Conservation (phyloP, 2,888 invertebrate species). For the Agrochola macilenta region DNA sequence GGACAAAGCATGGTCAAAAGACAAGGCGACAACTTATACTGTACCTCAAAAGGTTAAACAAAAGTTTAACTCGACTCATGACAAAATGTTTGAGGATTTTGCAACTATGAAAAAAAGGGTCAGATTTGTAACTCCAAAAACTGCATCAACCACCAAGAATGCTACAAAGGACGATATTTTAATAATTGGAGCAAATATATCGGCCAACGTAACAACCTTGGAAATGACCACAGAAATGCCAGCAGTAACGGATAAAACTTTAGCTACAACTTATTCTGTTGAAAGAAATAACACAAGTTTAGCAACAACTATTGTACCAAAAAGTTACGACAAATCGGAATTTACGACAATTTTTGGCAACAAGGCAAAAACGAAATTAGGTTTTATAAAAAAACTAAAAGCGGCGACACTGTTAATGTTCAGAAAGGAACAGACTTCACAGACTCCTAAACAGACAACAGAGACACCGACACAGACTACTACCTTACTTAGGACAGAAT, state of each 20-base stretch:
- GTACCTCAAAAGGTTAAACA: too few relatives aligned
- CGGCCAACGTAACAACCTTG: not conserved
- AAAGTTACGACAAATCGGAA: too few relatives aligned
- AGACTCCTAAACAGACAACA: not conserved
- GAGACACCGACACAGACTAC: not conserved
- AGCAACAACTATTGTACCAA: not conserved
- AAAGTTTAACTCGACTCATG: not conserved
- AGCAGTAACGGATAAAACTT: not conserved
- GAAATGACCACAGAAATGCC: not conserved
- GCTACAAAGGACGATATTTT: not conserved
- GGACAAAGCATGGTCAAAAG: not conserved
- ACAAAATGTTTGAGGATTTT: not conserved
- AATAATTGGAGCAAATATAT: not conserved
- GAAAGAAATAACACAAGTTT: not conserved
- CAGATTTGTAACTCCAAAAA: not conserved
- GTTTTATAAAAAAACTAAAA: slow-evolving; percentile 34
- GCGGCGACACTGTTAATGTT: slow-evolving; percentile 25
- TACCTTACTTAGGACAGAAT: not conserved
- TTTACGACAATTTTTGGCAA: not conserved
- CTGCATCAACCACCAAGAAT: not conserved
- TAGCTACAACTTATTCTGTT: not conserved
- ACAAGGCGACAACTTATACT: not conserved
- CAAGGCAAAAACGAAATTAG: not conserved
- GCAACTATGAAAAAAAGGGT: not conserved
- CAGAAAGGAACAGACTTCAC: not conserved